Base-by-base conservation (phyloP, 2,797 vertebrate genomes). In the Nyctibius grandis region DNA sequence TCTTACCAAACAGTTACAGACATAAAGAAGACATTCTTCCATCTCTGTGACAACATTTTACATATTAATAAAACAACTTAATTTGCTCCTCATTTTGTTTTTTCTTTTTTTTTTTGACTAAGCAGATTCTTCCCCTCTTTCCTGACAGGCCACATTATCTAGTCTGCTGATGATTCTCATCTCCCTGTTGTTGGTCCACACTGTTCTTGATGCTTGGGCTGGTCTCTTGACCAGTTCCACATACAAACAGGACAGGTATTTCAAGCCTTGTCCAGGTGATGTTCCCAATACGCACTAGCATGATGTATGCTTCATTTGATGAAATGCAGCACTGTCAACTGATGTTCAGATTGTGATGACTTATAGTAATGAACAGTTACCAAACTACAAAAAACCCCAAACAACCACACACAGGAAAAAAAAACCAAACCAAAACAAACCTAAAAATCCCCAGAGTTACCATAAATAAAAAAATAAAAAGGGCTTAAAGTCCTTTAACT, bases 231-330 rank as follows among this genome's bases (percentile, higher is more conserved):
- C 26, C 56, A 60, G 51, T 28, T 57, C 22, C 50, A 21, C 33
- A 15, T 0, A 14, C 20, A 47, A 11, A 54, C 16, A 16, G 20
- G 11, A 61, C 19, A 48, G 9, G 34, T 17, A 48, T 16, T 53
- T 18, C 29, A 7, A 70, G 25, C 53, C 38, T 34, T 1, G 4
- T 23, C 21, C 44, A 23, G 33, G 16, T 5, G 6, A 38, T 14
- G 29, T 15, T 63, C 48, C 44, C 34, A n/a, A 19, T 2, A 15
- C 1, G 10, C 33, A 50, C 26, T 12, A 64, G 26, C 17, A 36
- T 6, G 3, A 1, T 2, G 21, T 18, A 44, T 21, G 54, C 36
- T 45, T 38, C 8, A 1, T 31, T 6, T 22, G 59, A 31, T 4
- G 2, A 33, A 42, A 12, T 4, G 1, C 45, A 51, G 25, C 34